A percentile compares a stretch with the other conserved stretches of the same genome.
phyloP scores from a whole-genome alignment of 2,888 invertebrate species.

The Tinea pellionella region DNA sequence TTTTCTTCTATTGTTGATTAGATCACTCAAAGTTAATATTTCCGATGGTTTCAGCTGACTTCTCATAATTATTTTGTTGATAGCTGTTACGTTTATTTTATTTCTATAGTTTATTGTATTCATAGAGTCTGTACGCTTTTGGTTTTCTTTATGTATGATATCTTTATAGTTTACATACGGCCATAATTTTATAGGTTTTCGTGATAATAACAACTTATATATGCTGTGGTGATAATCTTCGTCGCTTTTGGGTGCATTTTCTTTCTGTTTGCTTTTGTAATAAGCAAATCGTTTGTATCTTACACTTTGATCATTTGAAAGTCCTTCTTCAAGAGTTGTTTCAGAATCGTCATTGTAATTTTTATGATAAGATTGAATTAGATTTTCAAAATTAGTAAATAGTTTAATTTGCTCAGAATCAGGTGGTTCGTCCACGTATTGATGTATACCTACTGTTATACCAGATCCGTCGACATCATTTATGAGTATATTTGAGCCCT shows the following conservation, averaged over 20 bases:
- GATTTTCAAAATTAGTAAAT: slow-evolving; percentile 44
- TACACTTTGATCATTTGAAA: neutral
- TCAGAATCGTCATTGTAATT: slow-evolving; percentile 25
- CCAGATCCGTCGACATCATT: slow-evolving; percentile 51
- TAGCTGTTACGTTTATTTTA: slow-evolving; percentile 17
- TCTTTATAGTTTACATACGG: slow-evolving; percentile 33
- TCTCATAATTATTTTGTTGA: slow-evolving; percentile 28
- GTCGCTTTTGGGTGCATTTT: slow-evolving; percentile 15
- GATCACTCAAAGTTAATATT: slow-evolving; percentile 33
- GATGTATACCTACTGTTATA: slow-evolving; percentile 49
- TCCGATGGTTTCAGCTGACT: slow-evolving; percentile 37
- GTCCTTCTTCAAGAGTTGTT: slow-evolving; percentile 16
- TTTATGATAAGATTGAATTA: slow-evolving; percentile 41
- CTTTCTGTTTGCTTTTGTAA: slow-evolving; percentile 1
- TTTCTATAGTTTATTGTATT: slow-evolving; percentile 18
- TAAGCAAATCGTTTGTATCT: neutral
- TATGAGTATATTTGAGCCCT: slow-evolving; percentile 32
- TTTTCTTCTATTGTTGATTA: slow-evolving; percentile 28
- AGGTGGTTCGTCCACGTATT: slow-evolving; percentile 45
- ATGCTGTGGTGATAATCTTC: slow-evolving; percentile 34
- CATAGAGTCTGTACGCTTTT: slow-evolving; percentile 17
- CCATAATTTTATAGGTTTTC: slow-evolving; percentile 22
- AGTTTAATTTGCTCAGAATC: slow-evolving; percentile 44
- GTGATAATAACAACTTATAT: slow-evolving; percentile 30
- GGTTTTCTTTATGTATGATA: slow-evolving; percentile 24